Conservation (phyloP, 2,797 vertebrate genomes). For the Pseudopleuronectes americanus region DNA sequence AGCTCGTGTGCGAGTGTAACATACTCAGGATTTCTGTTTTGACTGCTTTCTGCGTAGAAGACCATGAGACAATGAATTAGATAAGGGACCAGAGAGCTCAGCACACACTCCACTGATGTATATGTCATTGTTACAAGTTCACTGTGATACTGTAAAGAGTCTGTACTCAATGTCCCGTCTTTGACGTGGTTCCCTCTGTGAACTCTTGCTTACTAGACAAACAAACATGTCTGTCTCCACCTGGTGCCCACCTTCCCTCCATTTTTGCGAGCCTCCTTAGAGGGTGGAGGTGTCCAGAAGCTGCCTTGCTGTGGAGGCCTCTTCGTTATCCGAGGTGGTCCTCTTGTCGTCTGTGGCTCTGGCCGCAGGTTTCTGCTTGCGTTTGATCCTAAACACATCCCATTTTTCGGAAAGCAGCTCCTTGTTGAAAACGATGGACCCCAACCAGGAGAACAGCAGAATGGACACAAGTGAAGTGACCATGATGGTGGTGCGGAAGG, state of each 20-base stretch:
- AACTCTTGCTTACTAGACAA: constrained; percentile 15
- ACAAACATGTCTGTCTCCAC: constrained; percentile 13
- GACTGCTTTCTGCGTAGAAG: constrained; percentile 12
- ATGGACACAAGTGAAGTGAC: constrained; percentile 76
- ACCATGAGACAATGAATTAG: constrained; percentile 5
- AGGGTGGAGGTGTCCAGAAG: constrained; percentile 68
- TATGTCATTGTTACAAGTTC: too few species aligned
- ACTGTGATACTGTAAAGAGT: too few species aligned
- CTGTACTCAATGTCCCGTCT: background rate
- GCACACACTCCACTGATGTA: constrained; percentile 7
- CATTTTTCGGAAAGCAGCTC: constrained; percentile 78
- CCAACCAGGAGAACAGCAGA: constrained; percentile 74
- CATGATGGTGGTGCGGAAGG: constrained; percentile 85
- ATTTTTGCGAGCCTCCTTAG: constrained; percentile 35
- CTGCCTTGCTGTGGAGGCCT: constrained; percentile 33
- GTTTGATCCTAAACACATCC: constrained; percentile 80
- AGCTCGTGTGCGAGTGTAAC: constrained; percentile 1
- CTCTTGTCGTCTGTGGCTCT: background rate
- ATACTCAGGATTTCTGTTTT: constrained; percentile 3
- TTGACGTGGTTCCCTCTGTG: constrained; percentile 32
- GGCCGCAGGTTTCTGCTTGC: constrained; percentile 35
- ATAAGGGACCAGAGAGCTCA: too few species aligned
- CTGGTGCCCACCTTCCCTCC: constrained; percentile 32
- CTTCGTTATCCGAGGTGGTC: constrained; percentile 17
- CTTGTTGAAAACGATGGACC: constrained; percentile 78